Evolutionary conservation across 2,113 vertebrate species (phyloP).

Genomic region (Aphyosemion australe): DNA sequence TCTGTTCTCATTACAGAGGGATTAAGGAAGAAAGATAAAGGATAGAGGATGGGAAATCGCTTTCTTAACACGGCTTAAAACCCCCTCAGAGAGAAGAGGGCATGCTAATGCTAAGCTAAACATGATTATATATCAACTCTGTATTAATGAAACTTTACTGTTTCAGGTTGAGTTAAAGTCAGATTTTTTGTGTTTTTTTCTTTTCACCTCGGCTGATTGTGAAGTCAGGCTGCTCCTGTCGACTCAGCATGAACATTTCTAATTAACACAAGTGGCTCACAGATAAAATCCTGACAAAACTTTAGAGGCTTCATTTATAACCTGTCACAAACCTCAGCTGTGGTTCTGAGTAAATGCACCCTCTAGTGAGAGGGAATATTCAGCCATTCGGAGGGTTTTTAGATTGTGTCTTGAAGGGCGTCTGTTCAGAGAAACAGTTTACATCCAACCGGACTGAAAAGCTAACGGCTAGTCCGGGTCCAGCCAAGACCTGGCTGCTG

Average conservation of each 20-base stretch:
- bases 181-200: neutral
- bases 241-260: neutral
- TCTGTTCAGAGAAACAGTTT: too few relatives aligned
- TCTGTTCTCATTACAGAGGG: conserved; percentile 45
- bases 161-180: neutral
- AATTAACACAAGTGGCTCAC: neutral
- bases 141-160: conserved; percentile 10
- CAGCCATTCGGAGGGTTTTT: too few relatives aligned
- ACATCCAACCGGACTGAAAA: too few relatives aligned
- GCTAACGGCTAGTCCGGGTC: too few relatives aligned
- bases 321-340: neutral
- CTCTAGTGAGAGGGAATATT: neutral
- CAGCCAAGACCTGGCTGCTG: too few relatives aligned
- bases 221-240: neutral
- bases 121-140: conserved; percentile 12
- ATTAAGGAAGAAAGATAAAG: conserved; percentile 9
- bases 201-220: neutral
- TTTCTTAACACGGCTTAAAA: neutral
- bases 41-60: neutral
- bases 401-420: too few relatives aligned
- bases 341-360: neutral
- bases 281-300: neutral
- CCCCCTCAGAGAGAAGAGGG: neutral
- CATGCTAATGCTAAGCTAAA: conserved; percentile 12
- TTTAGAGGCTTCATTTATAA: neutral